Evolutionary conservation across 2,888 invertebrate species (phyloP), one percentile per base, ranked within the genome.

Genomic region (Teinopalpus imperialis): DNA sequence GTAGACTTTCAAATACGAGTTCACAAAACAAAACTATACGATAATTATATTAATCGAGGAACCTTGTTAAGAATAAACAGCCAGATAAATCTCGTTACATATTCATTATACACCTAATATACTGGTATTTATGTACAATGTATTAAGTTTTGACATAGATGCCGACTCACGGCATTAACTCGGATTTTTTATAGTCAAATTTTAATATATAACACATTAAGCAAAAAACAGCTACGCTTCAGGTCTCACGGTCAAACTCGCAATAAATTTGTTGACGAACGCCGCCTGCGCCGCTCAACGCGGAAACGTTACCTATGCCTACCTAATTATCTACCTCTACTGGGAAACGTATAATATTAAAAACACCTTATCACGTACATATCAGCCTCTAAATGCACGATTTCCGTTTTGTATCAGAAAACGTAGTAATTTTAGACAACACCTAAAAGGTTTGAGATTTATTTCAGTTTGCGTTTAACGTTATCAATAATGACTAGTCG

Each of bases 131-230:
- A 75, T 76, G 67, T 66, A 59, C 69, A 63, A 69, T 68, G 66
- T 59, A 69, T 68, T 57, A 59, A 66, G 61, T 64, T 75, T 70
- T 73, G 75, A 79, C 75, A 70, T 56, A 64, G 66, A 69, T 64
- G 64, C 67, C 63, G 57, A 63, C 68, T 74, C 69, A 62, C 64
- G 66, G 66, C 70, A 75, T 77, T 73, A 72, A 74, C 61, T 74
- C 72, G 49, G 66, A 72, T 73, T 79, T 80, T 80, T 79, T 77
- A 78, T 72, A 75, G 74, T 75, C 61, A 78, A 76, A 87, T 85
- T 85, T 85, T 82, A 78, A 87, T 86, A 86, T 82, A 85, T 83
- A 81, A 78, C 72, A 69, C 82, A 83, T 87, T 81, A 83, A 69
- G 75, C 74, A 82, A 82, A 82, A 82, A 85, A 79, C 70, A 72